Base-by-base conservation (phyloP, 1,140 invertebrate species). In the Ridgeia piscesae region DNA sequence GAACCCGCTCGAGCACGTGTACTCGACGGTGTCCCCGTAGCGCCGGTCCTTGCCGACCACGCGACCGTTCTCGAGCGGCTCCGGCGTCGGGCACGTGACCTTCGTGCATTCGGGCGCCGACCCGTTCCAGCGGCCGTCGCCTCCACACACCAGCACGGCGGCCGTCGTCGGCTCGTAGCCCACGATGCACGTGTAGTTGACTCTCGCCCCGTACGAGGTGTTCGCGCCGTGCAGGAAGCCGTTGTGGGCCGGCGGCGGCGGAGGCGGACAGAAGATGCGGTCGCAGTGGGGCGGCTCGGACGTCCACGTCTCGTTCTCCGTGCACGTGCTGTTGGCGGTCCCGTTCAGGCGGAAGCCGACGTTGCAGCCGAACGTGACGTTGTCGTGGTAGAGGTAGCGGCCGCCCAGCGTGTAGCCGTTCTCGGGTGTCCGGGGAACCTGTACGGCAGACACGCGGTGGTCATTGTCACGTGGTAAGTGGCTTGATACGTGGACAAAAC, bases 121-220 rank as follows among this genome's bases (percentile, higher is more conserved):
- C 31, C 92, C 92, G 34, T 91, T 93, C 94, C 94, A 95, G 4
- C 88, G 93, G 89, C 93, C 93, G 42, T 92, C 93, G 11, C 92
- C 92, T 33, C 89, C 35, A 91, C 91, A 91, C 34, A 35, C 33
- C 1, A 91, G 34, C 33, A 35, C 91, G 2, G 91, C 33, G 33
- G 34, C 89, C 0, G 96, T 96, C n/a, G 94, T 92, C 35, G 96
- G 93, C 90, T 94, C 93, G 92, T 95, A 96, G 4, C 96, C 96
- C 90, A 94, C 93, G 93, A 95, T 94, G 94, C 96, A 96, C 2
- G 96, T 96, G 94, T 97, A 97, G 34, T 96, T 88, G 11, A 88
- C 50, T 0, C 34, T 34, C 11, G n/a, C 58, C 17, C 77, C 58
- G 35, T 42, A 91, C 33, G 31, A n/a, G 33, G 33, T 77, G 31